These are phyloP conservation scores for Heterocephalus glaber DNA, from an alignment of 2,113 vertebrate genomes.

Conservation along the genomic window DNA sequence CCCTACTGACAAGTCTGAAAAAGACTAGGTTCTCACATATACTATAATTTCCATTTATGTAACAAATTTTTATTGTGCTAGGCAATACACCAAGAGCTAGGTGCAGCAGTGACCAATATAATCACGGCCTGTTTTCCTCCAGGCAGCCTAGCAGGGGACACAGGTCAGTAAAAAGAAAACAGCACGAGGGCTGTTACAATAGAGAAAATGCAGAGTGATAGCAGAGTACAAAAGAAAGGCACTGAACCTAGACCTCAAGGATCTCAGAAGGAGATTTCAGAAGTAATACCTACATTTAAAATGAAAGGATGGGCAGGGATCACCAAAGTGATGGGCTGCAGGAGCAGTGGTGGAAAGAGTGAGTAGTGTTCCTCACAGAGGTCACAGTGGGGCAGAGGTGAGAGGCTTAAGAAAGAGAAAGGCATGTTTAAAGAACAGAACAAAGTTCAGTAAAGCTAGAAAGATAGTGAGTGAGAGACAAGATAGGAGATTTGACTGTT, in stretches of 20 bases:
- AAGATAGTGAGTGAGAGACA: neutral
- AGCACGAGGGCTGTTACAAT: neutral
- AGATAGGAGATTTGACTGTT: neutral
- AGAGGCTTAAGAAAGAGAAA: neutral
- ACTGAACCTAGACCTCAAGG: neutral
- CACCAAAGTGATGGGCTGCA: neutral
- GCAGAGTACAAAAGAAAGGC: neutral
- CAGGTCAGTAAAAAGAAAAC: neutral
- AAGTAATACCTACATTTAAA: slow-evolving; percentile 16
- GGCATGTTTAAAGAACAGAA: neutral
- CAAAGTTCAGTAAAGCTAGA: neutral
- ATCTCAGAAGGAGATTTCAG: neutral
- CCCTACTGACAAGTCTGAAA: neutral
- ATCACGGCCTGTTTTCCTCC: neutral
- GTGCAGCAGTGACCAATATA: neutral
- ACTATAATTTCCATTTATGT: neutral
- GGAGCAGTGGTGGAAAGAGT: neutral
- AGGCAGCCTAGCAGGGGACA: neutral
- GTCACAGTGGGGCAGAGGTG: neutral
- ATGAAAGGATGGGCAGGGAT: neutral
- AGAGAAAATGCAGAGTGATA: neutral
- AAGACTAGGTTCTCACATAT: neutral
- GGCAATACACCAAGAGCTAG: neutral
- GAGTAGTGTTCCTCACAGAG: neutral
- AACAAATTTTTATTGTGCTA: neutral